These are phyloP conservation scores for Budorcas taxicolor DNA, from an alignment of 2,113 vertebrate species.

Conservation along the genomic window DNA sequence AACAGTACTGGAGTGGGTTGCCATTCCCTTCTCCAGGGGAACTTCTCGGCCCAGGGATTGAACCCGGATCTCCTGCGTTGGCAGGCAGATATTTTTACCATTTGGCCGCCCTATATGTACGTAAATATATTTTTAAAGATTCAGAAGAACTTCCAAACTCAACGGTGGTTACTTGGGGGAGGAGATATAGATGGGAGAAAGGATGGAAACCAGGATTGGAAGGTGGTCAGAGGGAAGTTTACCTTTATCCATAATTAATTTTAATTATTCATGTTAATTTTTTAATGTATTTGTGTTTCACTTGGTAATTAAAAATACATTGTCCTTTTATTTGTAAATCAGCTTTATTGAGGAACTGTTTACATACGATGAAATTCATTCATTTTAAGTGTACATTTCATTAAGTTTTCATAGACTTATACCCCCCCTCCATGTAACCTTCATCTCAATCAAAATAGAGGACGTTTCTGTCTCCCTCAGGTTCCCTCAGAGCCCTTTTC, in stretches of 20 bases:
- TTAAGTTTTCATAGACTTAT: not conserved
- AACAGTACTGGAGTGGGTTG: not conserved
- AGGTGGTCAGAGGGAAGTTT: not conserved
- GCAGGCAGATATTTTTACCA: not conserved
- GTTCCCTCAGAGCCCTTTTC: not conserved
- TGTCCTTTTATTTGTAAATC: not conserved
- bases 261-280: not conserved
- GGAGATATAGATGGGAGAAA: not conserved
- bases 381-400: not conserved
- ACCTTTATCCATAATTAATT: not conserved
- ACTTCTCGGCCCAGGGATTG: not conserved
- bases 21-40: not conserved
- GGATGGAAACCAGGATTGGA: not conserved
- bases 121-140: not conserved
- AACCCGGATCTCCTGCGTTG: not conserved
- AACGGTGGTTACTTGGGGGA: not conserved
- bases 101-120: not conserved
- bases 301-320: slow-evolving; percentile 34
- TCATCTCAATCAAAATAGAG: not conserved
- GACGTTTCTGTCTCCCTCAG: not conserved
- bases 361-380: not conserved
- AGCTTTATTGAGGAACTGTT: not conserved
- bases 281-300: not conserved
- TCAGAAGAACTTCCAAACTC: not conserved
- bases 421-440: not conserved